A percentile compares a stretch with the other conserved stretches of the same genome.
Conservation (phyloP, 2,113 vertebrate genomes). For the Otus sunia region DNA sequence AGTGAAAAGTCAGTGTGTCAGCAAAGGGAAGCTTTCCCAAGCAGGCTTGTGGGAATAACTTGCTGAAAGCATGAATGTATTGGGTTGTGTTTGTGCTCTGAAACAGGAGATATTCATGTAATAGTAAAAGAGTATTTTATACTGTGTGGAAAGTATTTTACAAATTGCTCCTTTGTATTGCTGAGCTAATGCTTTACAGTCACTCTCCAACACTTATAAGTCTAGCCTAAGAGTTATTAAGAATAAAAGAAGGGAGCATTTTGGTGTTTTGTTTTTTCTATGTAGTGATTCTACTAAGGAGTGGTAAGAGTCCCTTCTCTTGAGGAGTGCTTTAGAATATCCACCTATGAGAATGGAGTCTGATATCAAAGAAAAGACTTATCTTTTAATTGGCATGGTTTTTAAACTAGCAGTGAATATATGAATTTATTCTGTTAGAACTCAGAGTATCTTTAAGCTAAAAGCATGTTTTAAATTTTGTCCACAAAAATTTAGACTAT, state of each 20-base stretch:
- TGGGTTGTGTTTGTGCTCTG: background rate
- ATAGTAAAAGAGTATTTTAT: background rate
- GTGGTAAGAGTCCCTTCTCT: background rate
- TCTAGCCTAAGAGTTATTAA: background rate
- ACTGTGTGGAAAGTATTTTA: too few species aligned
- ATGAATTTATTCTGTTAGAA: background rate
- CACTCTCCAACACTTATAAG: background rate
- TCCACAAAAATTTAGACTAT: background rate
- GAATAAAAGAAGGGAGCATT: background rate
- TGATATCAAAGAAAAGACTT: background rate
- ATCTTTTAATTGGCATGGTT: background rate
- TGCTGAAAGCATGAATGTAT: background rate
- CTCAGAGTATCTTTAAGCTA: background rate
- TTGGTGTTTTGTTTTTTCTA: background rate
- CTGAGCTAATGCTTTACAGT: background rate
- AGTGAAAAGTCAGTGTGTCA: background rate
- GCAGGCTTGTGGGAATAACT: background rate
- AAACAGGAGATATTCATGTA: background rate
- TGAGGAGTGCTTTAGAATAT: background rate
- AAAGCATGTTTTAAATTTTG: background rate
- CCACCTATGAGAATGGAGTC: background rate
- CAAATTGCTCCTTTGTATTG: background rate
- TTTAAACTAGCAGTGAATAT: background rate
- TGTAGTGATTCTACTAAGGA: background rate
- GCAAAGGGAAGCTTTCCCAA: background rate